Evolutionary conservation across 2,888 invertebrate species (phyloP).

Genomic region (Colostygia pectinataria): DNA sequence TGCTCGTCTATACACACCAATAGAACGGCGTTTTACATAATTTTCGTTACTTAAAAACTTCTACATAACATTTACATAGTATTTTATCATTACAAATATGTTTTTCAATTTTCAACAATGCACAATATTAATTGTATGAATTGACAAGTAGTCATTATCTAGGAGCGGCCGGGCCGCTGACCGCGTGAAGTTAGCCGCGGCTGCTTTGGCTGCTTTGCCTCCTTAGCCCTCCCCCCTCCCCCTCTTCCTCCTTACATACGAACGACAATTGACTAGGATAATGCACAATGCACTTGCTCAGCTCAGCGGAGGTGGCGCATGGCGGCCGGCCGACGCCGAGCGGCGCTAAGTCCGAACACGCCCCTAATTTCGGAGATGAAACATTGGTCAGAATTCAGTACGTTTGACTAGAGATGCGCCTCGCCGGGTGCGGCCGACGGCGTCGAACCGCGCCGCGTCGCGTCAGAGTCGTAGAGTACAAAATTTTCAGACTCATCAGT

Average conservation of each 20-base stretch:
- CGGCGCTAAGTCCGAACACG: slow-evolving; percentile 56
- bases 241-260: slow-evolving; percentile 47
- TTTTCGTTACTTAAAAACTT: slow-evolving; percentile 67
- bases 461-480: slow-evolving; percentile 62
- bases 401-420: slow-evolving; percentile 76
- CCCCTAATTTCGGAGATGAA: slow-evolving; percentile 58
- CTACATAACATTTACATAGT: slow-evolving; percentile 74
- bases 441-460: slow-evolving; percentile 44
- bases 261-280: slow-evolving; percentile 81
- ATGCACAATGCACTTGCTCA: slow-evolving; percentile 59
- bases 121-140: slow-evolving; percentile 79
- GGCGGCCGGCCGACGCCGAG: slow-evolving; percentile 12
- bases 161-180: slow-evolving; percentile 36
- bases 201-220: too few species aligned
- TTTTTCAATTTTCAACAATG: slow-evolving; percentile 67
- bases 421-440: slow-evolving; percentile 46
- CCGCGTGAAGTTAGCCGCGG: too few species aligned
- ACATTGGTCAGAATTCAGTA: slow-evolving; percentile 76
- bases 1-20: slow-evolving; percentile 46
- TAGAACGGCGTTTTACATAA: slow-evolving; percentile 56
- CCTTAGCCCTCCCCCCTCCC: too few species aligned
- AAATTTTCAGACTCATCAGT: slow-evolving; percentile 71
- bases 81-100: slow-evolving; percentile 72
- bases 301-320: slow-evolving; percentile 8
- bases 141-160: slow-evolving; percentile 72